phyloP scores from a whole-genome alignment of 2,797 vertebrate species.

The Cynodonichthys magdalenae region DNA sequence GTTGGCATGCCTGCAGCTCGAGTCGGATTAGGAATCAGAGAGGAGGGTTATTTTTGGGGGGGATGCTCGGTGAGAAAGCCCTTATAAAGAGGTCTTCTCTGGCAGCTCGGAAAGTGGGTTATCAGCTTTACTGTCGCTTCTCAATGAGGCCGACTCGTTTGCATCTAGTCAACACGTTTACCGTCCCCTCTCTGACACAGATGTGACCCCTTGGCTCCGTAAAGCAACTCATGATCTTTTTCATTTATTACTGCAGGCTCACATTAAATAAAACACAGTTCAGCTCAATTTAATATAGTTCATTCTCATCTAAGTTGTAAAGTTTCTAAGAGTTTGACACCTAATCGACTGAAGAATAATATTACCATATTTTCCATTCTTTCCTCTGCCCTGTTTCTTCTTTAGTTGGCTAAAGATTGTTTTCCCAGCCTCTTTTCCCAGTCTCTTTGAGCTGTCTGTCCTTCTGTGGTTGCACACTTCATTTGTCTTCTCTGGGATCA shows the following conservation, averaged over 20 bases:
- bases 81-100: conserved; percentile 79
- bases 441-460: conserved; percentile 71
- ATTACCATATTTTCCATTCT: conserved; percentile 51
- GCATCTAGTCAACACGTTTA: conserved; percentile 79
- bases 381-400: conserved; percentile 30
- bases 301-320: conserved; percentile 18
- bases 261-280: neutral
- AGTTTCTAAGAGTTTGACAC: conserved; percentile 24
- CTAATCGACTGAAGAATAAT: conserved; percentile 30
- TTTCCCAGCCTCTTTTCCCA: conserved; percentile 77
- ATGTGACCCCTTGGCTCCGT: conserved; percentile 42
- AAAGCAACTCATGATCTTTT: conserved; percentile 34
- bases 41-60: conserved; percentile 77
- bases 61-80: conserved; percentile 68
- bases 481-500: conserved; percentile 79
- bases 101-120: conserved; percentile 74
- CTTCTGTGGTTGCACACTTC: conserved; percentile 78
- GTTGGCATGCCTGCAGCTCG: conserved; percentile 48
- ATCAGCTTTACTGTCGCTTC: conserved; percentile 70
- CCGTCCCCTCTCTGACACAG: conserved; percentile 39
- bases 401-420: conserved; percentile 70
- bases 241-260: neutral
- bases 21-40: conserved; percentile 42
- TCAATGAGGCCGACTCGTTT: conserved; percentile 71
- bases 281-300: neutral